phyloP scores from a whole-genome alignment of 2,113 vertebrate species.

The Poecile atricapillus region DNA sequence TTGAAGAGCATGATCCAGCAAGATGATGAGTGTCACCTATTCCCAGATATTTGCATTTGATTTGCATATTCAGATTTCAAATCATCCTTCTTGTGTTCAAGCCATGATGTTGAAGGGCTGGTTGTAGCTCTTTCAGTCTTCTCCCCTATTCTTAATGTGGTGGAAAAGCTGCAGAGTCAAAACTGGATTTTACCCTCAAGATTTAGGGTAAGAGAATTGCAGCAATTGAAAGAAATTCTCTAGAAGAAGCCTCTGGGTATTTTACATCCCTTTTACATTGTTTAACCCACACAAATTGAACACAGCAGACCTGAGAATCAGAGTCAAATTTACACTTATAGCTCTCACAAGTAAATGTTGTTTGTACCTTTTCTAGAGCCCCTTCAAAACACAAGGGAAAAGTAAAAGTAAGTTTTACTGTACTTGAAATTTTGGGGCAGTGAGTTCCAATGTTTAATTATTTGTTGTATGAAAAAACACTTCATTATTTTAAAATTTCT shows the following conservation, averaged over 20 bases:
- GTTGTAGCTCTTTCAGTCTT: background rate
- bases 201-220: background rate
- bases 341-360: background rate
- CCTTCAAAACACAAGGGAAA: background rate
- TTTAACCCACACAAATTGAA: background rate
- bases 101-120: background rate
- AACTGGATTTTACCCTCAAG: background rate
- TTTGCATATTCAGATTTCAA: background rate
- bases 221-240: background rate
- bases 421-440: background rate
- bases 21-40: background rate
- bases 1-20: background rate
- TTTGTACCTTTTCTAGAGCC: background rate
- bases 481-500: background rate
- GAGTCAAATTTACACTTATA: background rate
- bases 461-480: background rate
- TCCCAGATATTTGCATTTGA: background rate
- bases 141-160: background rate
- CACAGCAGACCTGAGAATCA: background rate
- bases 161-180: background rate
- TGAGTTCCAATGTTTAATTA: background rate
- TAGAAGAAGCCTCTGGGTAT: background rate
- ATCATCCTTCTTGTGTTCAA: background rate
- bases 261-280: background rate
- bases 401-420: background rate